A percentile compares a stretch with the other conserved stretches of the same genome.
Evolutionary conservation across 2,797 vertebrate species (phyloP).

Genomic region (Fistularia tabacaria): DNA sequence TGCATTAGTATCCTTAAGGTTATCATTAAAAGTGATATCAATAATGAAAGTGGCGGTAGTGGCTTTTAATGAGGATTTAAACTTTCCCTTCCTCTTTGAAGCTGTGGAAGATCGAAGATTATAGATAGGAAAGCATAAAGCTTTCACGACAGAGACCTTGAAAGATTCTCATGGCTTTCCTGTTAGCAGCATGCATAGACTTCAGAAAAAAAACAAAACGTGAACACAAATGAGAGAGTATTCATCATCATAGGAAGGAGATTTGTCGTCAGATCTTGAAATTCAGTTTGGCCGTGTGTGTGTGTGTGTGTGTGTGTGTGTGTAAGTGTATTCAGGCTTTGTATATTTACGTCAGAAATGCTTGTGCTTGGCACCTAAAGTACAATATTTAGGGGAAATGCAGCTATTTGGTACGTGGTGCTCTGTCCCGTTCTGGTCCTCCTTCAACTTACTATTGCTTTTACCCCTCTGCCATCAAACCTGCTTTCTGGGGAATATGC

Average conservation of each 20-base stretch:
- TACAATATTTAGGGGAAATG: too few relatives aligned
- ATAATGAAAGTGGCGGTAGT: too few relatives aligned
- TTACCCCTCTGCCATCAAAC: too few relatives aligned
- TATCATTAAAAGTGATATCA: too few relatives aligned
- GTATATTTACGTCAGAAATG: not conserved
- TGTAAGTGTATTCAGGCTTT: slow-evolving; percentile 7
- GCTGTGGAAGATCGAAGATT: slow-evolving; percentile 69
- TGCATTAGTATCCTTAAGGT: slow-evolving; percentile 75
- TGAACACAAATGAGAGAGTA: slow-evolving; percentile 51
- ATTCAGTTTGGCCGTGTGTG: too few relatives aligned
- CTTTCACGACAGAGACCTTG: slow-evolving; percentile 56
- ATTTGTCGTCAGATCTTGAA: too few relatives aligned
- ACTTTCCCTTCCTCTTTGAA: slow-evolving; percentile 47
- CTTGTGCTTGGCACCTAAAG: too few relatives aligned
- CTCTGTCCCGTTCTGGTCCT: too few relatives aligned
- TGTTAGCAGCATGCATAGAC: slow-evolving; percentile 58
- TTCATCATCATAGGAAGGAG: slow-evolving; percentile 34
- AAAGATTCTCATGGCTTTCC: slow-evolving; percentile 57
- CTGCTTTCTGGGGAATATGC: too few relatives aligned
- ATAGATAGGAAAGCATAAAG: slow-evolving; percentile 70
- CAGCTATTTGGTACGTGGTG: too few relatives aligned
- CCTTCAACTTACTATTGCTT: too few relatives aligned
- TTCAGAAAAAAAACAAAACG: slow-evolving; percentile 59
- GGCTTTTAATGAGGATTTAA: too few relatives aligned
- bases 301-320: slow-evolving; percentile 13